A percentile compares a stretch with the other conserved stretches of the same genome.
Conservation (phyloP, 2,113 vertebrate species). For the Ornithorhynchus anatinus region DNA sequence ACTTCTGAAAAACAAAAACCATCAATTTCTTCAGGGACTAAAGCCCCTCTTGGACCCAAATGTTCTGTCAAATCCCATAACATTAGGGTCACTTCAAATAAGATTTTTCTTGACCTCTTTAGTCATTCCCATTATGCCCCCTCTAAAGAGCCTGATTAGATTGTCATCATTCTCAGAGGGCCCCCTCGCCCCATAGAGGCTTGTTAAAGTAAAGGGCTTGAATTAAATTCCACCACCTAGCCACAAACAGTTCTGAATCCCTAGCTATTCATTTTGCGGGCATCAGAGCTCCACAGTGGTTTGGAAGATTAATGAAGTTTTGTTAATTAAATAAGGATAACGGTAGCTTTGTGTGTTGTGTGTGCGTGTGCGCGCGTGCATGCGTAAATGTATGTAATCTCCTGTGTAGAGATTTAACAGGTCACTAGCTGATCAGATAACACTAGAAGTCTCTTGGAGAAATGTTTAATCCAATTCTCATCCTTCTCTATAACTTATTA, state of each 20-base stretch:
- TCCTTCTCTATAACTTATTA: neutral
- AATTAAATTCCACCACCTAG: slow-evolving; percentile 68
- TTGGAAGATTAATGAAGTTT: slow-evolving; percentile 66
- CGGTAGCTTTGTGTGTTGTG: slow-evolving; percentile 26
- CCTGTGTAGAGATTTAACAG: slow-evolving; percentile 17
- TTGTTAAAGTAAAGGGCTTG: slow-evolving; percentile 69
- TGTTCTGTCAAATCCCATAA: slow-evolving; percentile 77
- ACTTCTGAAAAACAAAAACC: slow-evolving; percentile 74
- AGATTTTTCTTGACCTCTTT: slow-evolving; percentile 79
- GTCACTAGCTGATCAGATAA: neutral
- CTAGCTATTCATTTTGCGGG: slow-evolving; percentile 73
- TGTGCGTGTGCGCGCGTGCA: no score
- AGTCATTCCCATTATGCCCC: slow-evolving; percentile 79
- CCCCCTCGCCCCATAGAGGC: slow-evolving; percentile 58
- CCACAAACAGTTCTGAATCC: slow-evolving; percentile 76
- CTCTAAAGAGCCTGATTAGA: slow-evolving; percentile 76
- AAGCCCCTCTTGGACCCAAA: slow-evolving; percentile 79
- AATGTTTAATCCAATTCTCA: neutral
- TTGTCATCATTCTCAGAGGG: slow-evolving; percentile 78
- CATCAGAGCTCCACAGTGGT: slow-evolving; percentile 63
- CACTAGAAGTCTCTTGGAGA: neutral
- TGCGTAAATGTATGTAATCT: slow-evolving; percentile 2
- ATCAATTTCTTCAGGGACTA: slow-evolving; percentile 76
- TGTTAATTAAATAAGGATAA: slow-evolving; percentile 66
- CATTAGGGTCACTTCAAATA: slow-evolving; percentile 77